Evolutionary conservation across 2,888 invertebrate species (phyloP).

Genomic region (Thalpophila matura): DNA sequence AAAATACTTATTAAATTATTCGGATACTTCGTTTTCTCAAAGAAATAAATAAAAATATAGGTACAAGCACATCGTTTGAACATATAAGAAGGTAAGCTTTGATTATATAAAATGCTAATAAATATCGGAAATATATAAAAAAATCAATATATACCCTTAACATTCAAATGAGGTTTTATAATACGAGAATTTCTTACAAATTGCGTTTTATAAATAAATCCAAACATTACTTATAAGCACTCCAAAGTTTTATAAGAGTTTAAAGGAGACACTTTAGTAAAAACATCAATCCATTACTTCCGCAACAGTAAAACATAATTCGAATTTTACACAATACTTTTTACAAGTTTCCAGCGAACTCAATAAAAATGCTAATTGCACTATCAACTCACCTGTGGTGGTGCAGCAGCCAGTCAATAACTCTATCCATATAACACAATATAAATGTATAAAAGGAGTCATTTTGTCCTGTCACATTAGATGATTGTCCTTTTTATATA

Average conservation of each 20-base stretch:
- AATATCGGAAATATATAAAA: background rate
- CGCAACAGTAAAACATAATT: slow-evolving; percentile 62
- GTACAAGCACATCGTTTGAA: slow-evolving; percentile 8
- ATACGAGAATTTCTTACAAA: background rate
- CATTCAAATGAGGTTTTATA: background rate
- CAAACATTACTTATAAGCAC: background rate
- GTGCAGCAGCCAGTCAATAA: slow-evolving; percentile 83
- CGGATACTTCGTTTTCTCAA: slow-evolving; percentile 16
- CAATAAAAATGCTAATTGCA: slow-evolving; percentile 86
- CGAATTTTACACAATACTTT: slow-evolving; percentile 74
- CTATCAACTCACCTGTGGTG: slow-evolving; percentile 85
- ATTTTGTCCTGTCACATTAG: slow-evolving; percentile 82
- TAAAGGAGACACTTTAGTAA: slow-evolving; percentile 4
- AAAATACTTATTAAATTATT: slow-evolving; percentile 50
- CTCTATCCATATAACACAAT: slow-evolving; percentile 87
- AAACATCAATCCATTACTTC: slow-evolving; percentile 44
- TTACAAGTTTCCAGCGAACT: slow-evolving; percentile 74
- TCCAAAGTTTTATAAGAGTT: slow-evolving; percentile 18
- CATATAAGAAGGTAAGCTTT: slow-evolving; percentile 9
- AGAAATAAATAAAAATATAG: slow-evolving; percentile 5
- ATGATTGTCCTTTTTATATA: slow-evolving; percentile 64
- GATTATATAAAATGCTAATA: background rate
- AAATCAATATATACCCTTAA: background rate
- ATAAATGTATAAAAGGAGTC: slow-evolving; percentile 90
- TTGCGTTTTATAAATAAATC: background rate